phyloP scores from a whole-genome alignment of 2,113 vertebrate species.

The Urocynchramus pylzowi region DNA sequence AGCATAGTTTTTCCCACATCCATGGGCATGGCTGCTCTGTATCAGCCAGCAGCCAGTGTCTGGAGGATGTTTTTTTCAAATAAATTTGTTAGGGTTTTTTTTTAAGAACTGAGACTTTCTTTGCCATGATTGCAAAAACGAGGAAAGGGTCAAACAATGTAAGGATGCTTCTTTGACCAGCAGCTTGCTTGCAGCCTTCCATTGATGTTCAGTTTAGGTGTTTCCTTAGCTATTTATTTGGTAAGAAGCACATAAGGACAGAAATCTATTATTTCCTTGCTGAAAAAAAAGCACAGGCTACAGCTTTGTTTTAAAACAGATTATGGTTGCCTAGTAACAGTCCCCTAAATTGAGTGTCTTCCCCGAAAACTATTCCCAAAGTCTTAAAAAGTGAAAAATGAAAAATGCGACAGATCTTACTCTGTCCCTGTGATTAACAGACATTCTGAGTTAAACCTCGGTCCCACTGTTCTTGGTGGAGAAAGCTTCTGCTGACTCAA shows the following conservation, averaged over 20 bases:
- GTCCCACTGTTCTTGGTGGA: background rate
- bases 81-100: background rate
- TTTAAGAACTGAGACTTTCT: background rate
- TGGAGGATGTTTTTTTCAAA: background rate
- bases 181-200: background rate
- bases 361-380: background rate
- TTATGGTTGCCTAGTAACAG: constrained; percentile 54
- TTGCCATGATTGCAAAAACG: background rate
- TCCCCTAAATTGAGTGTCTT: constrained; percentile 2
- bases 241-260: background rate
- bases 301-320: constrained; percentile 38
- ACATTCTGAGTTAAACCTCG: background rate
- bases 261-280: background rate
- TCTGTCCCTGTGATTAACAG: background rate
- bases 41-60: background rate
- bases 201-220: background rate
- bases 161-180: background rate
- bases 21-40: background rate
- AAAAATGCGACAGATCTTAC: background rate
- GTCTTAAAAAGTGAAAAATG: constrained; percentile 30
- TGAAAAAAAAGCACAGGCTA: background rate
- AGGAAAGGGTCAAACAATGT: background rate
- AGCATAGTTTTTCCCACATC: background rate
- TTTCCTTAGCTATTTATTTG: constrained; percentile 1
- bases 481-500: background rate